Evolutionary conservation across 2,888 invertebrate genomes (phyloP), one percentile per base, ranked within the genome.

Genomic region (Ophioninae sp.): DNA sequence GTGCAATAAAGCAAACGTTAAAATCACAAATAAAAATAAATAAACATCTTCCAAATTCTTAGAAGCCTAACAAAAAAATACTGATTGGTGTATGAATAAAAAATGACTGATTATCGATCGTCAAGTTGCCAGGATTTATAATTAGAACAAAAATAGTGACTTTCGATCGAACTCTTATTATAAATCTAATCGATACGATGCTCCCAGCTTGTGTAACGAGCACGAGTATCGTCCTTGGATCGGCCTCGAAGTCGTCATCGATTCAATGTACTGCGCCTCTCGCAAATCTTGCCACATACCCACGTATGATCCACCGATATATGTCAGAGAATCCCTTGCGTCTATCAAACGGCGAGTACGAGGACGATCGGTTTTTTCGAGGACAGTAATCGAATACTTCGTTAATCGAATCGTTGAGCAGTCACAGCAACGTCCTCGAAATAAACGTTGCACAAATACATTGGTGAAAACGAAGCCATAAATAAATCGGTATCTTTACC

Each of bases 401-500:
- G 6, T 50, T 17, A 50, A 17, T 6, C 50, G 17, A 50, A 50
- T 50, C 17, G 3, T 50, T 50, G 50, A 13, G 17, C 17, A 17
- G 50, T 13, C 17, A 50, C 6, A 17, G 50, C 0, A 50, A 50
- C 5, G 50, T 50, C 50, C 50, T 50, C 50, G 17, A 50, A 50
- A 13, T 69, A 17, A 17, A 10, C 39, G 21, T 72, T 13, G 41
- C n/a, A 13, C 44, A 61, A 41, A 73, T 61, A 62, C 61, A 61
- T 37, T 57, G 21, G 13, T 21, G 37, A 62, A 17, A 37, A 41
- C 6, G 65, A 65, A 56, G 68, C 56, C 74, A 23, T 73, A 69
- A 81, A 79, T 79, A 77, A 81, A 81, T n/a, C 44, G 44, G 73
- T 57, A 84, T 79, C 59, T 76, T 84, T 64, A 64, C 68, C 69